Base-by-base conservation (phyloP, 2,888 invertebrate species). In the Stenotaenia linearis region DNA sequence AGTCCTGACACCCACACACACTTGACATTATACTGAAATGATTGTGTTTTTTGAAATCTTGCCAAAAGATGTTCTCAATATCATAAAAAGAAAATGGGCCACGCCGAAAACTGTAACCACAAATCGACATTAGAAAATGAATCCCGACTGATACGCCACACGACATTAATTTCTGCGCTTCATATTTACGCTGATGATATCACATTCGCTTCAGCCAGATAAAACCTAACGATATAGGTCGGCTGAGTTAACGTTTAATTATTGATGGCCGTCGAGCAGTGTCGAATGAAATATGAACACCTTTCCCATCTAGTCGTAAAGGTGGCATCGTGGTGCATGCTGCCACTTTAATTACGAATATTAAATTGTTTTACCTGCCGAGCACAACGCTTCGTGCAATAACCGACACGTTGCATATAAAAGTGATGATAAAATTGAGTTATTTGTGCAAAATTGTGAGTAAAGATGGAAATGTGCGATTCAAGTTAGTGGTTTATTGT, bases 1-100 rank as follows among this genome's bases (percentile, higher is more conserved):
- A 9, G 32, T 32, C 40, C 45, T 12, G 25, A 23, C 61, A 23
- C 28, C 15, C 56, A 21, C 56, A n/a, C 3, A 15, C 25, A 69
- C 69, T 28, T 28, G 69, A 69, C 69, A 28, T 69, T 25, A 69
- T 23, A 12, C 28, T 2, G 21, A 56, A 69, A 69, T 28, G 69
- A 69, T 69, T 69, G 69, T 69, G 69, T 69, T 69, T 28, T 69
- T 69, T 69, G 69, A 69, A 69, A 69, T 3, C 3, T 7, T 69
- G 69, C 69, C 69, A 69, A 69, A 69, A 69, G 69, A 69, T 69
- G 69, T 69, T 69, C 69, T 28, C 69, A 69, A 69, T 28, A 69
- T 28, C 69, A 25, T 69, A n/a, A 28, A 69, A 69, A 50, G 50
- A 69, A 69, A 69, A 69, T 69, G 69, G 69, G 69, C 69, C 12